phyloP scores from a whole-genome alignment of 2,888 invertebrate species.

The Rhagonycha lutea region DNA sequence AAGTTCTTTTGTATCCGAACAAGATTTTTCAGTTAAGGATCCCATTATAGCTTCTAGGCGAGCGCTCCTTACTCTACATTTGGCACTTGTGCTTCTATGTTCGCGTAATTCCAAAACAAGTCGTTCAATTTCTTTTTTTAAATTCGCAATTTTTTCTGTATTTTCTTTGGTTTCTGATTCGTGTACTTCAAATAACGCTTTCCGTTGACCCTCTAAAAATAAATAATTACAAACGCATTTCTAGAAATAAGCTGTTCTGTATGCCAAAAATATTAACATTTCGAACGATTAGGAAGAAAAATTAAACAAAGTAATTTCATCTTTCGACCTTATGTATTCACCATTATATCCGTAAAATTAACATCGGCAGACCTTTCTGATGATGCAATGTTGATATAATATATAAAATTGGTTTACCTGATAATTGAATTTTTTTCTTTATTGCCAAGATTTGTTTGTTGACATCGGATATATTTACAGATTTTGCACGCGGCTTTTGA shows the following conservation, averaged over 20 bases:
- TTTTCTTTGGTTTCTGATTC: constrained; percentile 75
- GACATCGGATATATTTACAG: constrained; percentile 57
- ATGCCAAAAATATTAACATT: too few relatives aligned
- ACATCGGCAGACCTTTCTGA: too few relatives aligned
- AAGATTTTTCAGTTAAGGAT: constrained; percentile 56
- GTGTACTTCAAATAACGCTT: constrained; percentile 80
- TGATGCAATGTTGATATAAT: background rate
- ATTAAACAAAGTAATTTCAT: too few relatives aligned
- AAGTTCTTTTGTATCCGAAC: constrained; percentile 58
- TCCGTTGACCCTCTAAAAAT: constrained; percentile 78
- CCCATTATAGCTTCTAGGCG: constrained; percentile 49
- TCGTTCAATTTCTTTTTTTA: constrained; percentile 76
- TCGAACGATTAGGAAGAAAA: too few relatives aligned
- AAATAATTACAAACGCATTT: background rate
- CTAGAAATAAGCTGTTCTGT: background rate
- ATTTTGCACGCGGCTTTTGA: constrained; percentile 12
- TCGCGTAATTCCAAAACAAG: constrained; percentile 64
- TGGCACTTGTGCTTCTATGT: constrained; percentile 56
- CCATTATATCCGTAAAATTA: too few relatives aligned
- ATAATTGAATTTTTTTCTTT: constrained; percentile 83
- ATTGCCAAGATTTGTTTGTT: constrained; percentile 83
- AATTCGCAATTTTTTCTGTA: constrained; percentile 67
- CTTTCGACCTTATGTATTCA: too few relatives aligned
- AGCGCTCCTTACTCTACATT: constrained; percentile 41
- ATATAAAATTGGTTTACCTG: constrained; percentile 60